A percentile compares a stretch with the other conserved stretches of the same genome.
These are phyloP conservation scores for Odontophorus gujanensis DNA, from an alignment of 2,113 vertebrate genomes.

Conservation along the genomic window DNA sequence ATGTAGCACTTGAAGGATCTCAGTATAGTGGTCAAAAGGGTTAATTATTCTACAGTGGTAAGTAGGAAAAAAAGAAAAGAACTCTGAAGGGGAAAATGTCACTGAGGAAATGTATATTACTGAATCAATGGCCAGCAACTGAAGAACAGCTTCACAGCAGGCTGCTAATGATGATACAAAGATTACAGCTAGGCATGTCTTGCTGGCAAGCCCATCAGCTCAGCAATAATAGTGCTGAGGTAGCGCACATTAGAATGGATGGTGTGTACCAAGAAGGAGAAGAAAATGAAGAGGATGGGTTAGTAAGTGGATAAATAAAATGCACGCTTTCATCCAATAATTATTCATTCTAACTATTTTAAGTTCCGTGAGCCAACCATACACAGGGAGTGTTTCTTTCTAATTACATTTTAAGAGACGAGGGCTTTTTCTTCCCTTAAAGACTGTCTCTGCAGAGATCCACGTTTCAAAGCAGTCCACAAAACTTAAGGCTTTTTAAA, in stretches of 20 bases:
- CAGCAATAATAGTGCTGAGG: neutral
- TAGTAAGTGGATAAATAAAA: neutral
- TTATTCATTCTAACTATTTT: neutral
- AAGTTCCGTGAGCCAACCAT: neutral
- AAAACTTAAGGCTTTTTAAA: neutral
- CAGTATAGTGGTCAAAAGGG: neutral
- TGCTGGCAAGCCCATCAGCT: neutral
- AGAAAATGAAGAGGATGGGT: neutral
- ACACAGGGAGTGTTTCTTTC: neutral
- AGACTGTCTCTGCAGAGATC: neutral
- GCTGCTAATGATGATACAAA: slow-evolving; percentile 27
- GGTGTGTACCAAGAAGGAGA: neutral
- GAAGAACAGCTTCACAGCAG: slow-evolving; percentile 33
- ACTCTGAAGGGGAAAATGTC: neutral
- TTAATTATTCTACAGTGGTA: neutral
- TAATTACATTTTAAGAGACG: neutral
- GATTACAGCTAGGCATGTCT: slow-evolving; percentile 9
- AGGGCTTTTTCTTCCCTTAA: neutral
- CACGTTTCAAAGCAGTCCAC: neutral
- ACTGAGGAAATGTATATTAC: slow-evolving; percentile 19
- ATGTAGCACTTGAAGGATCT: neutral
- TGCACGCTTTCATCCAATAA: neutral
- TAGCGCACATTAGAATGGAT: neutral
- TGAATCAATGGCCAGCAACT: slow-evolving; percentile 32
- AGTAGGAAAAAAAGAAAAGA: neutral